Conservation (phyloP, 2,113 vertebrate genomes). For the Sinocyclocheilus maitianheensis region DNA sequence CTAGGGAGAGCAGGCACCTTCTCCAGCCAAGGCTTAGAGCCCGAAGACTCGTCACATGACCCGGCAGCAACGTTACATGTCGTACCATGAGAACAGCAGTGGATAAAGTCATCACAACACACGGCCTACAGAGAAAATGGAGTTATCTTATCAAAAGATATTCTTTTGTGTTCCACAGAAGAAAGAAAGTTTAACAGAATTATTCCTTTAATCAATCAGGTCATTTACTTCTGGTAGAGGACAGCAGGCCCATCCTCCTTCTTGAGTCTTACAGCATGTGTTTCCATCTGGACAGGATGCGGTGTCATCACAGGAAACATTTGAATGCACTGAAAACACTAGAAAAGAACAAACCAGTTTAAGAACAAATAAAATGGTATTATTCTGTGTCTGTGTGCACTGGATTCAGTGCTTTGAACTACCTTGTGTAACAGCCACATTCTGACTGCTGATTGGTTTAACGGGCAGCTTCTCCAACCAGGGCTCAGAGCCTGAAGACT, state of each 20-base stretch:
- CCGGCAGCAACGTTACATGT: slow-evolving; percentile 66
- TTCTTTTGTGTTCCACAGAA: too few species aligned
- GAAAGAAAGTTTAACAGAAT: too few species aligned
- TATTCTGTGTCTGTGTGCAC: background rate
- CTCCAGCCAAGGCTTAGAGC: slow-evolving; percentile 61
- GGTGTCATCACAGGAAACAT: too few species aligned
- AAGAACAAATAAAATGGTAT: background rate
- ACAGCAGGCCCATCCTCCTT: too few species aligned
- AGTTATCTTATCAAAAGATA: too few species aligned
- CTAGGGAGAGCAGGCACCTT: slow-evolving; percentile 61
- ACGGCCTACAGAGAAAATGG: slow-evolving; percentile 68
- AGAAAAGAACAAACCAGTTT: background rate
- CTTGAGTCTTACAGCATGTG: too few species aligned
- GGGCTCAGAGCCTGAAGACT: too few species aligned
- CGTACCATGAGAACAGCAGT: slow-evolving; percentile 77
- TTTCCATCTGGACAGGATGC: too few species aligned
- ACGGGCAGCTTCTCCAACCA: too few species aligned
- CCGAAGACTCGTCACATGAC: slow-evolving; percentile 55
- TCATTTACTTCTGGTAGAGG: too few species aligned
- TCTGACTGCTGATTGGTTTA: slow-evolving; percentile 52
- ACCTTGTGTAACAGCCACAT: background rate
- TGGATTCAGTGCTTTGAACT: background rate
- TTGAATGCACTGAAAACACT: background rate
- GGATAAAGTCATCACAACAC: slow-evolving; percentile 74
- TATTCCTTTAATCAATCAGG: too few species aligned